Evolutionary conservation across 2,113 vertebrate genomes (phyloP).

Genomic region (Lepidothrix coronata): DNA sequence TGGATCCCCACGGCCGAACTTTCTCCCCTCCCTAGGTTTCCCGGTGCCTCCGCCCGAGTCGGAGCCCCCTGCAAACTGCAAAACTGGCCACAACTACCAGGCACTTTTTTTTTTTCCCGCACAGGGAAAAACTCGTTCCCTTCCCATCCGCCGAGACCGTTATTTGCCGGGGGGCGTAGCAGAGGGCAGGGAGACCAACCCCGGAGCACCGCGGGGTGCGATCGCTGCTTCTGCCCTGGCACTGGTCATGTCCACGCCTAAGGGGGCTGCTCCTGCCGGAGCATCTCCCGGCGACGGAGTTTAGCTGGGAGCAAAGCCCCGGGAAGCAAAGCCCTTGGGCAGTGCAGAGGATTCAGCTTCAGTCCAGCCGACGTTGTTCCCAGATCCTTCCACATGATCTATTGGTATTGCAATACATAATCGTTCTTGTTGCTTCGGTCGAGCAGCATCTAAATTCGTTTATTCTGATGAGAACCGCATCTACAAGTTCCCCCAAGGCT

Average conservation of each 20-base stretch:
- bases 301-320: not conserved
- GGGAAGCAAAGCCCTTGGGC: not conserved
- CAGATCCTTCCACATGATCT: not conserved
- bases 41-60: accelerated
- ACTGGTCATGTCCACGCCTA: accelerated
- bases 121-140: not conserved
- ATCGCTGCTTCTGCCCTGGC: not conserved
- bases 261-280: not conserved
- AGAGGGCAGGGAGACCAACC: not conserved
- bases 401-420: not conserved
- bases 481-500: conserved; percentile 34
- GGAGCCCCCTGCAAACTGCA: not conserved
- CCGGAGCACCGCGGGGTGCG: not conserved
- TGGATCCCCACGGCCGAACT: not conserved
- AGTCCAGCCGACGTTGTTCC: not conserved
- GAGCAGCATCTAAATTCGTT: conserved; percentile 16
- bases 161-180: not conserved
- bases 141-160: accelerated
- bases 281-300: not conserved
- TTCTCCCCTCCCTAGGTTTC: not conserved
- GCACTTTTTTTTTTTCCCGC: not conserved
- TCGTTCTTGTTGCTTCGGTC: not conserved
- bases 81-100: not conserved
- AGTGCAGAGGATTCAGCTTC: not conserved
- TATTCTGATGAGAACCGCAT: conserved; percentile 6